Conservation (phyloP, 2,797 vertebrate species). For the Gila robusta region DNA sequence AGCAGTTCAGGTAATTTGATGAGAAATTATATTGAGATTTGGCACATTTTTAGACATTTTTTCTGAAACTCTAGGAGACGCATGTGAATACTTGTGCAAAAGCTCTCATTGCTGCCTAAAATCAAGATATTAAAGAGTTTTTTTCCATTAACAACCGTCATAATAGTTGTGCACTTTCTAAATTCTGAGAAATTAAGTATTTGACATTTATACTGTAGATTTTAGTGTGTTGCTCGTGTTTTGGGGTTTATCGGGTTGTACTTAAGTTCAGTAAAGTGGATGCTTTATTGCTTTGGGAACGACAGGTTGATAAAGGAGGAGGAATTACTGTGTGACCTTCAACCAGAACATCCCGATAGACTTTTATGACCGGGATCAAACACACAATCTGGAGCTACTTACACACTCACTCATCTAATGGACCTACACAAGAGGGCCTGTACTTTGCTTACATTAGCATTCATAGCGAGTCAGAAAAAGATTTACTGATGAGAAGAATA, state of each 20-base stretch:
- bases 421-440: background rate
- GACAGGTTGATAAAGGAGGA: background rate
- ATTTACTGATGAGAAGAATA: too few species aligned
- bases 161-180: background rate
- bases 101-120: background rate
- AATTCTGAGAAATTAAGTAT: background rate
- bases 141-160: background rate
- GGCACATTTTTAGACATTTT: background rate
- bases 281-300: background rate
- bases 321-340: background rate
- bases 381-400: slow-evolving; percentile 14
- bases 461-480: too few species aligned
- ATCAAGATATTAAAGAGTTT: background rate
- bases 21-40: background rate
- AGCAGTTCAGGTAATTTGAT: background rate
- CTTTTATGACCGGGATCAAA: slow-evolving; percentile 12
- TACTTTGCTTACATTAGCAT: too few species aligned
- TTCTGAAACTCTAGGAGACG: background rate
- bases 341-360: background rate
- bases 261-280: background rate
- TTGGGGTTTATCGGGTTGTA: background rate
- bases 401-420: background rate
- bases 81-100: background rate
- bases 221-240: background rate
- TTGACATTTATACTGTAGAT: background rate